Evolutionary conservation across 2,888 invertebrate species (phyloP), one percentile per base, ranked within the genome.

Genomic region (Mesorhabditis belari): DNA sequence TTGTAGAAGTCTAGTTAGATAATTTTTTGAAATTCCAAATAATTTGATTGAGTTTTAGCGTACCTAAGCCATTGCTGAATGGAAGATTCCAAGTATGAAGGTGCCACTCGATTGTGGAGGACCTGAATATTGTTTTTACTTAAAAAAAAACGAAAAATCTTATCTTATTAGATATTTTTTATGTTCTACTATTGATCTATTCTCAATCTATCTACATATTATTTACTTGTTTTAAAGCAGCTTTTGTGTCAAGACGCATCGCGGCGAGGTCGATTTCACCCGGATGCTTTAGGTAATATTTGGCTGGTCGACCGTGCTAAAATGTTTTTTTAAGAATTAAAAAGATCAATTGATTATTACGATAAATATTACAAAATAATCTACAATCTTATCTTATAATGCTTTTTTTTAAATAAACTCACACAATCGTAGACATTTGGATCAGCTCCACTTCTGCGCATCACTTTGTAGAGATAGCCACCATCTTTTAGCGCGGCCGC

Each of bases 11-110:
- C 64, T n/a, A n/a, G n/a, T n/a, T n/a, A n/a, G n/a, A 50, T 64
- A 28, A 28, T 57, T 57, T 19, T 49, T 59, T 17, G 60, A 49
- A 52, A 63, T 23, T 17, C 87, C 87, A 81, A 92, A 86, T 83
- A 92, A 91, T 82, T 90, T 88, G 82, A 92, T 92, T 82, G 92
- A 91, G n/a, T n/a, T n/a, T n/a, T n/a, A n/a, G n/a, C n/a, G n/a
- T 35, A 35, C 44, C 44, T 9, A 76, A 92, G 91, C 93, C 93
- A 94, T 85, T 92, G 92, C 73, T 92, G 86, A 69, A 94, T 92
- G 80, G 75, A 73, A 28, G 69, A 70, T 65, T 82, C 77, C 66
- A 82, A 63, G 60, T 81, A 80, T 57, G 74, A 75, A 25, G 81
- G 80, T n/a, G 81, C 80, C 2, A 81, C 78, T 23, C 81, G 67